phyloP scores from a whole-genome alignment of 1,140 invertebrate species.

The Eupristina koningsbergeri region DNA sequence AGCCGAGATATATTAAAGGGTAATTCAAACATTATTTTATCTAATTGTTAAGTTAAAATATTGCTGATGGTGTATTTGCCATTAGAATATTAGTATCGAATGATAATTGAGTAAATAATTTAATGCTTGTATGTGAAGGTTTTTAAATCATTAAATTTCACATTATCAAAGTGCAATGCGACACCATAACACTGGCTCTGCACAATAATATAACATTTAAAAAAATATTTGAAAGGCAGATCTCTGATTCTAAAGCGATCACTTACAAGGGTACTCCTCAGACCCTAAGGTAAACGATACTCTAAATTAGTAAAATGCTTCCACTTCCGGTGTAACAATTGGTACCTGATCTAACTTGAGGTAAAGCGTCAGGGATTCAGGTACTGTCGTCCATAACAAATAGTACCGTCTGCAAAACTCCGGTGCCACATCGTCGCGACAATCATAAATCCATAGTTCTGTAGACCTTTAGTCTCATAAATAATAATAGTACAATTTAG shows the following conservation, averaged over 20 bases:
- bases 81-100: too few relatives aligned
- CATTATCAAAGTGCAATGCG: neutral
- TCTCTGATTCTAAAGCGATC: constrained; percentile 4
- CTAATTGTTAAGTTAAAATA: too few relatives aligned
- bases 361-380: neutral
- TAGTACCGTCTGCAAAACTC: neutral
- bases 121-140: too few relatives aligned
- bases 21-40: neutral
- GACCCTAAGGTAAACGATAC: neutral
- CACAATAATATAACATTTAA: neutral
- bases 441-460: neutral
- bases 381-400: neutral
- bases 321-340: neutral
- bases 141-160: too few relatives aligned
- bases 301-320: constrained; percentile 12
- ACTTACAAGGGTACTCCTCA: neutral
- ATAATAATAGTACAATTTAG: constrained; percentile 37
- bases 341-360: constrained; percentile 15
- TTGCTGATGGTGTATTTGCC: too few relatives aligned
- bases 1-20: constrained; percentile 78
- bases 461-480: constrained; percentile 14
- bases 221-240: neutral
- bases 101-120: too few relatives aligned
- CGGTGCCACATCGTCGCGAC: constrained; percentile 34
- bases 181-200: neutral